These are phyloP conservation scores for Stenopsyche tienmushanensis DNA, from an alignment of 1,140 invertebrate species.

Conservation along the genomic window DNA sequence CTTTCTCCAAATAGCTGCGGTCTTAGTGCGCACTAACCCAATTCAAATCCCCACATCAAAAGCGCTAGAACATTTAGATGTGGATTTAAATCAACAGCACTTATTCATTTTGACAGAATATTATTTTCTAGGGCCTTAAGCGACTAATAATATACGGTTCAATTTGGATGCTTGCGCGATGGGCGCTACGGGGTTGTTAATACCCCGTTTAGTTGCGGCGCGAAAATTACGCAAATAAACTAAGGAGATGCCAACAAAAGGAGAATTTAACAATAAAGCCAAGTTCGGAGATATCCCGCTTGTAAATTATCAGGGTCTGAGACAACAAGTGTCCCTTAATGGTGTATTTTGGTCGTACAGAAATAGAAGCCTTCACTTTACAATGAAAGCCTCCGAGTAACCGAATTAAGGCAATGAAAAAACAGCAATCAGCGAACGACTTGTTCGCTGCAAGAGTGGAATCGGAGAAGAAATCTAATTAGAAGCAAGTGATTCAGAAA, in stretches of 20 bases:
- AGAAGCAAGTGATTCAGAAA: too few species aligned
- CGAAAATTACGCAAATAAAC: not conserved
- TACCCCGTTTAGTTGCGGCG: not conserved
- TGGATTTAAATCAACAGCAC: not conserved
- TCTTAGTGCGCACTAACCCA: too few species aligned
- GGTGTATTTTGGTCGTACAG: too few species aligned
- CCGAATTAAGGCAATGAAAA: too few species aligned
- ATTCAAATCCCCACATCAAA: not conserved
- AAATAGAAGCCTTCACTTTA: too few species aligned
- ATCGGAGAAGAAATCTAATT: too few species aligned
- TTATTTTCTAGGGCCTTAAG: not conserved
- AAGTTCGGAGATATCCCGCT: not conserved
- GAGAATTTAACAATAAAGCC: not conserved
- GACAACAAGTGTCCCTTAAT: not conserved
- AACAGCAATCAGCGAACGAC: too few species aligned
- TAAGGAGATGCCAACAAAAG: not conserved
- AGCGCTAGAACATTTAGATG: not conserved
- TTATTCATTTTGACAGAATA: not conserved
- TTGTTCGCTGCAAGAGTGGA: too few species aligned
- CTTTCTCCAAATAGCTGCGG: too few species aligned
- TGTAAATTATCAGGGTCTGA: not conserved
- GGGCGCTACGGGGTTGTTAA: not conserved
- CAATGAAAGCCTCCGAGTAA: too few species aligned
- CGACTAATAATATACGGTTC: not conserved
- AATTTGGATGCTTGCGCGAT: too few species aligned